These are phyloP conservation scores for Drosophila subobscura DNA, from an alignment of 1,140 invertebrate species.

Conservation along the genomic window DNA sequence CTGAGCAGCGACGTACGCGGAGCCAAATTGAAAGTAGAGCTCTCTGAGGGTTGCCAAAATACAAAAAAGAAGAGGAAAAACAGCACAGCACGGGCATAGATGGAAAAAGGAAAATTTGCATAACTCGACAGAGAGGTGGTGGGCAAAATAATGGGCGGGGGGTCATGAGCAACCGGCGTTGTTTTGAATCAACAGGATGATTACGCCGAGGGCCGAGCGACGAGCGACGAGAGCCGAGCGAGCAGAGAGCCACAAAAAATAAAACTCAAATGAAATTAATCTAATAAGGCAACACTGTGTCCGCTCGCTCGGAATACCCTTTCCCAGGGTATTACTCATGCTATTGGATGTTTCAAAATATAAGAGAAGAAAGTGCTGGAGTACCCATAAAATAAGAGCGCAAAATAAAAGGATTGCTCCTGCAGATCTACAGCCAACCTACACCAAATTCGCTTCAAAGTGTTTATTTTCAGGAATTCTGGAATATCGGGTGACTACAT, in stretches of 20 bases:
- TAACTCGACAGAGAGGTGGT: conserved; percentile 35
- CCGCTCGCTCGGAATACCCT: too few species aligned
- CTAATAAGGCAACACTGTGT: conserved; percentile 74
- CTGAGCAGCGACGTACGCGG: background rate
- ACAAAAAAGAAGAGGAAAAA: conserved; percentile 12
- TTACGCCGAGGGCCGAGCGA: conserved; percentile 27
- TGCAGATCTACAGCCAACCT: too few species aligned
- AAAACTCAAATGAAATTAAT: conserved; percentile 81
- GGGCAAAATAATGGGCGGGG: background rate
- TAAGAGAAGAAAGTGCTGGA: too few species aligned
- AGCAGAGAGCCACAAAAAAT: conserved; percentile 8
- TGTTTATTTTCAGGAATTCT: too few species aligned
- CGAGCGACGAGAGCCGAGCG: background rate
- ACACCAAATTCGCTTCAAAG: too few species aligned
- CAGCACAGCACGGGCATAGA: background rate
- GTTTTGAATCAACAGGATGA: conserved; percentile 77
- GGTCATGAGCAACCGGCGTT: conserved; percentile 6
- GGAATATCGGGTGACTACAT: too few species aligned
- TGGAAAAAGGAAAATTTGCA: conserved; percentile 61
- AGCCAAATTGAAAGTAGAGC: conserved; percentile 76
- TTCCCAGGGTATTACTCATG: too few species aligned
- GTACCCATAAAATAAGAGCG: too few species aligned
- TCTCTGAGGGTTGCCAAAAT: conserved; percentile 57
- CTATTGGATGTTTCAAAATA: too few species aligned
- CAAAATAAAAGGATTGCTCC: too few species aligned